phyloP scores from a whole-genome alignment of 2,797 vertebrate genomes.

The Microtus obscurus region DNA sequence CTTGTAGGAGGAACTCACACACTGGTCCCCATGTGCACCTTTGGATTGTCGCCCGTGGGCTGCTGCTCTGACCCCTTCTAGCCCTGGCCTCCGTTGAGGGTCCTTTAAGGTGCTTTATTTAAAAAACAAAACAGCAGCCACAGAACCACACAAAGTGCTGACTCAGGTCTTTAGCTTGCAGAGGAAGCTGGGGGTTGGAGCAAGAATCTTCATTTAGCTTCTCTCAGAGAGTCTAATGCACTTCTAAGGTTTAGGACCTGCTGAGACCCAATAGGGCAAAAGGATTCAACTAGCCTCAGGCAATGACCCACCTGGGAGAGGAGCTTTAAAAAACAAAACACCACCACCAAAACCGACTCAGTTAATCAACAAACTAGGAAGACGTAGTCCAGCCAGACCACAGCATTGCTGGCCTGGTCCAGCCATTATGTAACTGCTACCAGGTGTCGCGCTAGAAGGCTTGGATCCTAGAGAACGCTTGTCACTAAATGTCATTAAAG shows the following conservation, averaged over 20 bases:
- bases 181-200: not conserved
- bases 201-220: not conserved
- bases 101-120: not conserved
- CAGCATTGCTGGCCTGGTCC: not conserved
- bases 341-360: not conserved
- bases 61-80: not conserved
- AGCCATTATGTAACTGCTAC: slow-evolving; percentile 1
- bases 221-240: not conserved
- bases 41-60: no score
- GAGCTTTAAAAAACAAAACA: not conserved
- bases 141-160: not conserved
- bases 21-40: not conserved
- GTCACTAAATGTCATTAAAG: slow-evolving; percentile 19
- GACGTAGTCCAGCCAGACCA: slow-evolving; percentile 60
- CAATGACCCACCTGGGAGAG: slow-evolving; percentile 17
- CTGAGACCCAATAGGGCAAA: not conserved
- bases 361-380: not conserved
- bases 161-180: not conserved
- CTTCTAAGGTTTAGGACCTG: not conserved
- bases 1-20: not conserved
- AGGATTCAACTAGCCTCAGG: slow-evolving; percentile 30
- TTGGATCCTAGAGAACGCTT: slow-evolving; percentile 37
- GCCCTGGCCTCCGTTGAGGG: not conserved
- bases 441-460: slow-evolving; percentile 70
- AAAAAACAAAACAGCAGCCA: not conserved